These are phyloP conservation scores for Tragulus kanchil DNA, from an alignment of 2,113 vertebrate genomes.

Conservation along the genomic window DNA sequence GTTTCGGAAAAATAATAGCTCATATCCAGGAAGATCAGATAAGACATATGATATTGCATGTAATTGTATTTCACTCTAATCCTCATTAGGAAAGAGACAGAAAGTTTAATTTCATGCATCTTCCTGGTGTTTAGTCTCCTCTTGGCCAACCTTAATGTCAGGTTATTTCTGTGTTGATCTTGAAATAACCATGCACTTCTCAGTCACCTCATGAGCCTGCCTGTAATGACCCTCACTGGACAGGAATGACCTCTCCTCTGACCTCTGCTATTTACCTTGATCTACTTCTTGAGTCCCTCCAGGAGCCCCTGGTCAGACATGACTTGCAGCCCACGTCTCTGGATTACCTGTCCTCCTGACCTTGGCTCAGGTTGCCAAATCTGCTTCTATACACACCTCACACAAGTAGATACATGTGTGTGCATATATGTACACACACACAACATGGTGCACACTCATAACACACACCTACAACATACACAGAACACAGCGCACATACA, in stretches of 20 bases:
- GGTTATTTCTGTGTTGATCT: neutral
- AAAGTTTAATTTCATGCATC: neutral
- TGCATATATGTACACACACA: rapidly evolving
- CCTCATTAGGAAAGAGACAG: neutral
- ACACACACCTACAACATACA: neutral
- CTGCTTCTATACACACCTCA: neutral
- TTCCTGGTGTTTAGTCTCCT: neutral
- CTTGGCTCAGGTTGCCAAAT: neutral
- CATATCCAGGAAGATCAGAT: neutral
- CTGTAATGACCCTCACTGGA: rapidly evolving
- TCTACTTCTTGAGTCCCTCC: too few relatives aligned
- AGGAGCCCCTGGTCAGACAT: neutral
- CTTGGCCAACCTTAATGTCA: neutral
- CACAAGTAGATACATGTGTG: neutral
- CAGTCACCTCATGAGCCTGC: neutral
- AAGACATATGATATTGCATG: rapidly evolving
- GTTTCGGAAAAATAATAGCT: neutral
- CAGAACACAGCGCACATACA: neutral
- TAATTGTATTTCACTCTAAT: neutral
- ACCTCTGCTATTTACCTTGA: neutral
- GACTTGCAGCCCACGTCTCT: rapidly evolving
- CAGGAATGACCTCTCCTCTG: neutral
- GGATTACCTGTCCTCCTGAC: neutral
- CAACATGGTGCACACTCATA: neutral
- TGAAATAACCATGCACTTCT: neutral